These are phyloP conservation scores for Lepidotrigona ventralis DNA, from an alignment of 1,140 invertebrate genomes.

Conservation along the genomic window DNA sequence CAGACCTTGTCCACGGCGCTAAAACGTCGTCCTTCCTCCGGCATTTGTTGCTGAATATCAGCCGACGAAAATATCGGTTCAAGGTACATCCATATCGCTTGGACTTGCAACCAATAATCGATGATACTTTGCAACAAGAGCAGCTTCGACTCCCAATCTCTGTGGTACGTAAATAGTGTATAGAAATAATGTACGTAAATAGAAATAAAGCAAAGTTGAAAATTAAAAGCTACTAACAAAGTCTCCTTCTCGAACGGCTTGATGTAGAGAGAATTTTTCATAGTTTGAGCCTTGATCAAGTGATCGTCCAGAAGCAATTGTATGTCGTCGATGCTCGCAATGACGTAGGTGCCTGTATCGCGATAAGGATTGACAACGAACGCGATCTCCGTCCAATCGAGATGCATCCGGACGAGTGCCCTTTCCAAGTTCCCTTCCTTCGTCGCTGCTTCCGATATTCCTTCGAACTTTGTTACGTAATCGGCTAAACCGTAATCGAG, in stretches of 20 bases:
- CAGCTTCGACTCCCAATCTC: conserved; percentile 90
- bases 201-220: no score
- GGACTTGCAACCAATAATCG: conserved; percentile 97
- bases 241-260: conserved; percentile 94
- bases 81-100: conserved; percentile 97
- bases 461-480: conserved; percentile 94
- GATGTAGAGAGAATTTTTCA: conserved; percentile 98
- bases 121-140: conserved; percentile 93
- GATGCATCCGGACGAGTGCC: conserved; percentile 93
- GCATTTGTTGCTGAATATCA: conserved; percentile 98
- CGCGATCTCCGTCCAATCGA: conserved; percentile 93
- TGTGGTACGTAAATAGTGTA: no score
- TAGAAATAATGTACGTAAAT: no score
- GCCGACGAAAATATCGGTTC: conserved; percentile 99
- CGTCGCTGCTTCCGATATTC: conserved; percentile 95
- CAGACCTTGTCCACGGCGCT: conserved; percentile 96
- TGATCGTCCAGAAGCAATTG: conserved; percentile 97
- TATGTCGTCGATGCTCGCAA: conserved; percentile 96
- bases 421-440: conserved; percentile 97
- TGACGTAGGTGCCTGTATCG: conserved; percentile 95
- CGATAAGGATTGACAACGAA: conserved; percentile 90
- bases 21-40: conserved; percentile 93
- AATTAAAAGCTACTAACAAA: conserved; percentile 80
- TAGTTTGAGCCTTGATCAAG: conserved; percentile 97
- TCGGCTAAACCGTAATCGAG: conserved; percentile 95